phyloP scores from a whole-genome alignment of 2,888 invertebrate genomes.

The Lomographa bimaculata region DNA sequence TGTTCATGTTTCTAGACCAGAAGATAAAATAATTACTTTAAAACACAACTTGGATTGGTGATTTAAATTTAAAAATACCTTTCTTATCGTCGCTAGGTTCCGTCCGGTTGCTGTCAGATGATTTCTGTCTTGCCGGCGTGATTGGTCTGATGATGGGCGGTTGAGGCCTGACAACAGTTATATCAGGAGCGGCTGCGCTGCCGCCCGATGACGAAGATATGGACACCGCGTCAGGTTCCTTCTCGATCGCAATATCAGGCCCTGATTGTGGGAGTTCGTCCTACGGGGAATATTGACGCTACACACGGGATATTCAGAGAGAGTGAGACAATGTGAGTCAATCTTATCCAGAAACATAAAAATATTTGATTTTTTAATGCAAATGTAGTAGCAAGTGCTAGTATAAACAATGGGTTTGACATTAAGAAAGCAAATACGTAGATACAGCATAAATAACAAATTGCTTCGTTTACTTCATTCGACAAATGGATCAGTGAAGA shows the following conservation, averaged over 20 bases:
- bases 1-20: too few relatives aligned
- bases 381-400: too few relatives aligned
- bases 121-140: conserved; percentile 75
- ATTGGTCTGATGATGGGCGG: conserved; percentile 38
- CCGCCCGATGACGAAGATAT: conserved; percentile 71
- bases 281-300: conserved; percentile 39
- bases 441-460: conserved; percentile 22
- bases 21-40: too few relatives aligned
- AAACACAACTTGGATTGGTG: too few relatives aligned
- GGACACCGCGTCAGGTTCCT: conserved; percentile 64
- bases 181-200: conserved; percentile 66
- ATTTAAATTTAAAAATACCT: conserved; percentile 45
- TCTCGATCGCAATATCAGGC: conserved; percentile 58
- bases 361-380: too few relatives aligned
- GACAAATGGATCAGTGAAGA: conserved; percentile 9
- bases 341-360: too few relatives aligned
- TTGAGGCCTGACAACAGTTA: conserved; percentile 64
- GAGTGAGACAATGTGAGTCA: neutral
- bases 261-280: conserved; percentile 73
- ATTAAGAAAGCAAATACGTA: conserved; percentile 12
- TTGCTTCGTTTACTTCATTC: conserved; percentile 7
- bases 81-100: conserved; percentile 77
- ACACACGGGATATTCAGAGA: conserved; percentile 23
- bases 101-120: conserved; percentile 82
- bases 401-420: neutral